A percentile compares a stretch with the other conserved stretches of the same genome.
These are phyloP conservation scores for Corticium candelabrum DNA, from an alignment of 37 sponge, comb jelly and placozoan genomes.

Conservation along the genomic window DNA sequence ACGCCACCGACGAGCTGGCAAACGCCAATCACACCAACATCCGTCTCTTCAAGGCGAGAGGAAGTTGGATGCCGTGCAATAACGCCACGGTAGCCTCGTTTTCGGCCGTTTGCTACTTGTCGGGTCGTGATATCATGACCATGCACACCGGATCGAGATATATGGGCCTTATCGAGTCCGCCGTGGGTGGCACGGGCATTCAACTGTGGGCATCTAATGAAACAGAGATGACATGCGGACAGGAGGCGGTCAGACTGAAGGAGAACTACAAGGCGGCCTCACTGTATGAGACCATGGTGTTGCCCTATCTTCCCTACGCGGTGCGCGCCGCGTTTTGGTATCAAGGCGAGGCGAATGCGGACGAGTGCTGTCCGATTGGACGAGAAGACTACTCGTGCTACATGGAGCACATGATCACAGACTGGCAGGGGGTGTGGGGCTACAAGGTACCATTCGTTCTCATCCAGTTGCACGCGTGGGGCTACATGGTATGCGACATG, in stretches of 20 bases:
- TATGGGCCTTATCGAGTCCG: not conserved
- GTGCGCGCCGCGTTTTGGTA: not conserved
- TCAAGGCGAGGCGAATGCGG: conserved; percentile 6
- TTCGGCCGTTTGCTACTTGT: not conserved
- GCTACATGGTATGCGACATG: not conserved
- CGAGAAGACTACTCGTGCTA: not conserved
- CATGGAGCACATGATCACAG: not conserved
- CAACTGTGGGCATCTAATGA: not conserved
- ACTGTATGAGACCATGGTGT: not conserved
- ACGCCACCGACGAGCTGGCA: not conserved
- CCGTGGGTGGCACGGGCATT: not conserved
- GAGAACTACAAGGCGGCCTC: not conserved
- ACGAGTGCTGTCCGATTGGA: conserved; percentile 1
- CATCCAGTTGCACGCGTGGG: not conserved
- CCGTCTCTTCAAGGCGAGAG: not conserved
- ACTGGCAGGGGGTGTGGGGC: not conserved
- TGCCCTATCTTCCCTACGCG: not conserved
- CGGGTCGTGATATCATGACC: not conserved
- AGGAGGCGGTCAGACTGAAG: not conserved
- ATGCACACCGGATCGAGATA: not conserved
- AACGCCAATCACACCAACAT: not conserved
- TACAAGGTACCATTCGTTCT: not conserved
- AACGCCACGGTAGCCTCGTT: not conserved
- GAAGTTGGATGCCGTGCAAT: not conserved
- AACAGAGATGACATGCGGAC: not conserved